These are phyloP conservation scores for Lytechinus pictus DNA, from an alignment of 35 echinoderm and acorn worm genomes.

Conservation along the genomic window DNA sequence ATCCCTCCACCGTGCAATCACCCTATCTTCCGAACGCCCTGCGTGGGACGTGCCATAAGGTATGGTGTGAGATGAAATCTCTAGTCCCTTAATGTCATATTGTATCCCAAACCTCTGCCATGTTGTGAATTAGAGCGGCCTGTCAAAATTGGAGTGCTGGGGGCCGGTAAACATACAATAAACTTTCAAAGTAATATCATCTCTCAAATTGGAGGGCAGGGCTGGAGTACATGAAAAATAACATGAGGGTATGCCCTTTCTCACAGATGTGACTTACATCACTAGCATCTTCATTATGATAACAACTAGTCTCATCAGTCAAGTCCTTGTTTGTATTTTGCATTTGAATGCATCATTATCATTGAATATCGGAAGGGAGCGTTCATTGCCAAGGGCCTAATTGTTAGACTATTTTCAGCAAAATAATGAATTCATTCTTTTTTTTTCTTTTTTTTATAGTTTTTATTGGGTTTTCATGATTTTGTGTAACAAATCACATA, in stretches of 20 bases:
- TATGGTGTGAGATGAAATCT: background rate
- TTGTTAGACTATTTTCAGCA: too few relatives aligned
- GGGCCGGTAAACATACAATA: constrained; percentile 2
- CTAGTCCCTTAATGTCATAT: background rate
- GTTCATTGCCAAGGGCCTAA: too few relatives aligned
- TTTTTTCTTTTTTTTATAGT: too few relatives aligned
- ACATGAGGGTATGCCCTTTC: background rate
- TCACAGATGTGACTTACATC: background rate
- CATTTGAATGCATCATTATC: background rate
- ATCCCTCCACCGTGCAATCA: background rate
- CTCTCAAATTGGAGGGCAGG: background rate
- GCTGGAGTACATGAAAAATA: background rate
- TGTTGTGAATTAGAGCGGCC: constrained; percentile 9
- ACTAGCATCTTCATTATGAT: background rate
- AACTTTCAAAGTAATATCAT: background rate
- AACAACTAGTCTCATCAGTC: background rate
- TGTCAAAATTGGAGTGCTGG: background rate
- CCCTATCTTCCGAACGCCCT: background rate
- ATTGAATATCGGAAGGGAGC: background rate
- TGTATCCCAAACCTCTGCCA: background rate
- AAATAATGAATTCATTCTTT: too few relatives aligned
- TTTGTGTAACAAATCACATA: too few relatives aligned
- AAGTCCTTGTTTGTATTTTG: background rate
- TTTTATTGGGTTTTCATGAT: too few relatives aligned
- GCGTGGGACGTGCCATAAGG: background rate